Conservation (phyloP, 2,113 vertebrate species). For the Xiphophorus hellerii region DNA sequence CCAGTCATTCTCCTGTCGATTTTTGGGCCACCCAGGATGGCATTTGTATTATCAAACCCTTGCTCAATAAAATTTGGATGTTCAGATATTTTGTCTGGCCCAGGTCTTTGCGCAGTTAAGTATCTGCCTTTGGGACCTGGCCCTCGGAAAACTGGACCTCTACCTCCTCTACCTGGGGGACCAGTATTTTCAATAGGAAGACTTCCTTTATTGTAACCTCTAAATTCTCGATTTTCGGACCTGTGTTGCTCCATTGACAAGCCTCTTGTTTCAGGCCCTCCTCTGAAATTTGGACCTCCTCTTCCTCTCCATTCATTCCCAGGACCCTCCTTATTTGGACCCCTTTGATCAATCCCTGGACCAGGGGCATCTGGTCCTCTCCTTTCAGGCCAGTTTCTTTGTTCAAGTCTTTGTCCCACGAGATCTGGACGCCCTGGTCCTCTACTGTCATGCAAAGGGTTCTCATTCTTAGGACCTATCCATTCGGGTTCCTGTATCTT, state of each 20-base stretch:
- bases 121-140: conserved; percentile 15
- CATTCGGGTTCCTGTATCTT: conserved; percentile 13
- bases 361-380: conserved; percentile 8
- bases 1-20: not conserved
- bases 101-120: not conserved
- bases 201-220: not conserved
- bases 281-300: not conserved
- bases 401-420: conserved; percentile 8
- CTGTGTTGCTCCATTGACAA: not conserved
- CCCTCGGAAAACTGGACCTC: conserved; percentile 1
- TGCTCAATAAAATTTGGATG: conserved; percentile 12
- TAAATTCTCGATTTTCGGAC: not conserved
- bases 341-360: conserved; percentile 13
- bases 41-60: not conserved
- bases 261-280: not conserved
- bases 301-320: not conserved
- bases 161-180: not conserved
- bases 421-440: conserved; percentile 15
- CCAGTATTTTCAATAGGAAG: not conserved
- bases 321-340: conserved; percentile 4
- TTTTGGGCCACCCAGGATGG: not conserved
- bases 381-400: conserved; percentile 20
- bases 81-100: not conserved
- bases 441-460: conserved; percentile 4
- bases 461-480: not conserved